Percentiles rank a stretch among this genome's conserved stretches.
phyloP scores from a whole-genome alignment of 2,888 invertebrate genomes.

The Ypsolopha scabrella region DNA sequence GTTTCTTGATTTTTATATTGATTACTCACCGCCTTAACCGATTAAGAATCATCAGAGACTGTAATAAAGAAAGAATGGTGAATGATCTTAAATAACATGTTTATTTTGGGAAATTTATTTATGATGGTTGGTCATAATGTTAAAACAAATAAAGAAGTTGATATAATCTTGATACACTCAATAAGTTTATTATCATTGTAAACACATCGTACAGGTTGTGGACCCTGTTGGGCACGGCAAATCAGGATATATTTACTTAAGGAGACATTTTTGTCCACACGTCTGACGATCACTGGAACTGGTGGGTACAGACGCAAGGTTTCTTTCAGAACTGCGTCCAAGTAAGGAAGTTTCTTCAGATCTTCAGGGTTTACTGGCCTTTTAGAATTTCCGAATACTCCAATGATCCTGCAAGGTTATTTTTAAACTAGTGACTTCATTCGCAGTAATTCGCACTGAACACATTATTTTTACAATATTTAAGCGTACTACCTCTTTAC shows the following conservation, averaged over 20 bases:
- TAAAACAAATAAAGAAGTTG: not conserved
- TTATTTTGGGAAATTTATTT: too few species aligned
- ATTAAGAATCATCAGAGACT: too few species aligned
- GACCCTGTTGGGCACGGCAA: conserved; percentile 7
- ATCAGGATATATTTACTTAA: conserved; percentile 17
- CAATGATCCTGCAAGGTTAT: conserved; percentile 15
- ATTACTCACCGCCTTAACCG: too few species aligned
- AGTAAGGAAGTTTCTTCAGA: conserved; percentile 23
- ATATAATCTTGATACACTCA: not conserved
- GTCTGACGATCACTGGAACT: conserved; percentile 21
- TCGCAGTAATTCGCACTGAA: too few species aligned
- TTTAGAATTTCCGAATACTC: conserved; percentile 19
- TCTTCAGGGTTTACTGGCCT: conserved; percentile 18
- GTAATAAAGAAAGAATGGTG: too few species aligned
- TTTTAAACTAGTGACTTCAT: too few species aligned
- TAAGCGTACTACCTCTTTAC: too few species aligned
- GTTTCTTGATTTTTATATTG: too few species aligned
- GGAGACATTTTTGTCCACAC: conserved; percentile 12
- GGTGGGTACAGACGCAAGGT: conserved; percentile 29
- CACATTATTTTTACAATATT: too few species aligned
- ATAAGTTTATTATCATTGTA: not conserved
- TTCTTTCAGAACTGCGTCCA: conserved; percentile 32
- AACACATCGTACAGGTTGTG: not conserved
- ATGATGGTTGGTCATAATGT: too few species aligned
- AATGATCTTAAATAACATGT: too few species aligned